Evolutionary conservation across 2,888 invertebrate species (phyloP).

Genomic region (Omphaloscelis lunosa): DNA sequence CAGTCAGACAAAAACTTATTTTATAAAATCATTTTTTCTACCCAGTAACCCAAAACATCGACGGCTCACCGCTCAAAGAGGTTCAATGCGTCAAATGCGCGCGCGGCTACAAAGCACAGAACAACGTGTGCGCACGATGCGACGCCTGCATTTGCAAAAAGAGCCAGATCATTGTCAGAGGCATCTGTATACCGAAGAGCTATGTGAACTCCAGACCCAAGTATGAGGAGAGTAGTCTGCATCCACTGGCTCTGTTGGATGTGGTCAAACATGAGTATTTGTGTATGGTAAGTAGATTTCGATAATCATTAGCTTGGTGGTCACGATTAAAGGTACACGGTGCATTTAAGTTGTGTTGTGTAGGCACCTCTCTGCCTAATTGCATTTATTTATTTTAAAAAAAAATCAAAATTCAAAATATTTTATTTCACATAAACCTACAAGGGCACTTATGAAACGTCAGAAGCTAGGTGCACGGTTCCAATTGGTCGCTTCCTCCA

Average conservation of each 20-base stretch:
- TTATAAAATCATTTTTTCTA: slow-evolving; percentile 1
- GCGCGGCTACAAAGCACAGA: slow-evolving; percentile 76
- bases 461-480: too few relatives aligned
- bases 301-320: neutral
- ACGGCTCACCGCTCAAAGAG: slow-evolving; percentile 84
- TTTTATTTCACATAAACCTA: too few relatives aligned
- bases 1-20: too few relatives aligned
- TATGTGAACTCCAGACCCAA: slow-evolving; percentile 80
- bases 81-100: slow-evolving; percentile 86
- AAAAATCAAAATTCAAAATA: too few relatives aligned
- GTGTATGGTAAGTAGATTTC: slow-evolving; percentile 78
- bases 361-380: too few relatives aligned
- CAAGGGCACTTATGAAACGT: too few relatives aligned
- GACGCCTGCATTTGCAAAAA: slow-evolving; percentile 78
- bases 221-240: slow-evolving; percentile 77
- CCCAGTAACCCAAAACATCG: slow-evolving; percentile 84
- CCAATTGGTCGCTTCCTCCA: too few relatives aligned
- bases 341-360: too few relatives aligned
- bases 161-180: slow-evolving; percentile 77
- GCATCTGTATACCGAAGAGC: slow-evolving; percentile 79
- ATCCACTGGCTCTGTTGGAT: slow-evolving; percentile 78
- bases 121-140: slow-evolving; percentile 81
- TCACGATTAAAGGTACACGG: neutral
- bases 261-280: slow-evolving; percentile 84
- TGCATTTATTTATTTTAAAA: too few relatives aligned